Evolutionary conservation across 1,140 invertebrate genomes (phyloP).

Genomic region (Macrostomum lignano): DNA sequence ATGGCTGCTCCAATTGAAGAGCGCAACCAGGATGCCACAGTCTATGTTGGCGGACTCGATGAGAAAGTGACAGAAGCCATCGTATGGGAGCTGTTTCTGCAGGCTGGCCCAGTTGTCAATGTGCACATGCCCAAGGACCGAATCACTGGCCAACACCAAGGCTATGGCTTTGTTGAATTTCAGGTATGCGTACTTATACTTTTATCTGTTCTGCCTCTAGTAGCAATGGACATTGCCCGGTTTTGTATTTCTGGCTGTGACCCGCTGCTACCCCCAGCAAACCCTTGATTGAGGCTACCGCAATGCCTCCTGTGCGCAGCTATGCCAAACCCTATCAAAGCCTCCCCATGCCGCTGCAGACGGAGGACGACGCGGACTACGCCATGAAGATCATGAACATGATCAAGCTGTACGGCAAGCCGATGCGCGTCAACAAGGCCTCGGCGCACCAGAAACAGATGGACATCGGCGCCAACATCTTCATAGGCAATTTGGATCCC

Average conservation of each 20-base stretch:
- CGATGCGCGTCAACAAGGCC: slow-evolving; percentile 92
- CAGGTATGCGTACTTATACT: too few relatives aligned
- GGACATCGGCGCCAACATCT: slow-evolving; percentile 95
- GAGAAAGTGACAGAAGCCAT: slow-evolving; percentile 87
- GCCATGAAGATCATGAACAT: slow-evolving; percentile 99
- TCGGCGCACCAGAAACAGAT: slow-evolving; percentile 96
- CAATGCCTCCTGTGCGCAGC: too few relatives aligned
- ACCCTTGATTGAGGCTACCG: too few relatives aligned
- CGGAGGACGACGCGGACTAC: slow-evolving; percentile 97
- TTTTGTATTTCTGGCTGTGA: too few relatives aligned
- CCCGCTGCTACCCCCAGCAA: too few relatives aligned
- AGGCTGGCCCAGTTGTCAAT: slow-evolving; percentile 90
- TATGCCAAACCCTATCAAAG: too few relatives aligned
- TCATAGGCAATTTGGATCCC: slow-evolving; percentile 96
- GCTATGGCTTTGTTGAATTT: slow-evolving; percentile 30
- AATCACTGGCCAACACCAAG: slow-evolving; percentile 90
- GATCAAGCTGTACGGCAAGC: slow-evolving; percentile 98
- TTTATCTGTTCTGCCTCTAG: too few relatives aligned
- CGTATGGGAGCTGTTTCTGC: slow-evolving; percentile 93
- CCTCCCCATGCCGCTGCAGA: too few relatives aligned
- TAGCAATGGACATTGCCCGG: too few relatives aligned
- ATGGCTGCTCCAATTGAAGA: too few relatives aligned
- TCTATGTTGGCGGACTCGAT: slow-evolving; percentile 92
- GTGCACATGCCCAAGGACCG: slow-evolving; percentile 99
- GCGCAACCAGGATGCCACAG: slow-evolving; percentile 53